Base-by-base conservation (phyloP, 2,797 vertebrate species). In the Ctenopoma kingsleyae region DNA sequence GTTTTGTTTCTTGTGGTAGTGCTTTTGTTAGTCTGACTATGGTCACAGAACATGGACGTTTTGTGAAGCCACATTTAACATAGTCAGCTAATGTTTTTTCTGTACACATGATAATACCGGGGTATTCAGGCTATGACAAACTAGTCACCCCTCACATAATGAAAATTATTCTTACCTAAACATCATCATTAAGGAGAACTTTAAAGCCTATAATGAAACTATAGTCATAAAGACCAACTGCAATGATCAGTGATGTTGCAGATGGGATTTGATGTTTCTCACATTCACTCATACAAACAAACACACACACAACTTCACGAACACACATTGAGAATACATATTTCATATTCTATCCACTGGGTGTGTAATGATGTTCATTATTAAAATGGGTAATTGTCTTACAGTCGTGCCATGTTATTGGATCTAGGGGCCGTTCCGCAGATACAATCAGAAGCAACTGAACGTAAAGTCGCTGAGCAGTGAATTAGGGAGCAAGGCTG, bases 301-400 rank as follows among this genome's bases (percentile, higher is more conserved):
- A 74, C 52, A 62, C 66, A 46, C 49, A 25, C 48, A 43, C 50
- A 8, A 30, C 6, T 51, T 16, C 79, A 46, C 48, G 5, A 22
- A 41, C 48, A 46, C 75, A 41, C 55, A 60, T 64, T 71, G 62
- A 68, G 55, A 86, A 86, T 88, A 86, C 61, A 16, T 84, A 88
- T 90, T 89, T 93, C 88, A 92, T 89, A 91, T 90, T 89, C 79
- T 71, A 82, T 81, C 87, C 84, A 78, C 63, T 78, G 87, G 76
- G 78, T 89, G 85, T 91, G 90, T 90, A 88, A 90, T 90, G 89
- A 88, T 64, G 82, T 62, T 77, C 74, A 72, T 91, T 92, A 93
- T 94, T 93, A 92, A 91, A 92, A 86, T 40, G 78, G 77, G 87
- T 92, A 90, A 93, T 93, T 93, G 89, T 90, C 92, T 91, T 86